Evolutionary conservation across 2,113 vertebrate species (phyloP).

Genomic region (Ceyx melanurus): DNA sequence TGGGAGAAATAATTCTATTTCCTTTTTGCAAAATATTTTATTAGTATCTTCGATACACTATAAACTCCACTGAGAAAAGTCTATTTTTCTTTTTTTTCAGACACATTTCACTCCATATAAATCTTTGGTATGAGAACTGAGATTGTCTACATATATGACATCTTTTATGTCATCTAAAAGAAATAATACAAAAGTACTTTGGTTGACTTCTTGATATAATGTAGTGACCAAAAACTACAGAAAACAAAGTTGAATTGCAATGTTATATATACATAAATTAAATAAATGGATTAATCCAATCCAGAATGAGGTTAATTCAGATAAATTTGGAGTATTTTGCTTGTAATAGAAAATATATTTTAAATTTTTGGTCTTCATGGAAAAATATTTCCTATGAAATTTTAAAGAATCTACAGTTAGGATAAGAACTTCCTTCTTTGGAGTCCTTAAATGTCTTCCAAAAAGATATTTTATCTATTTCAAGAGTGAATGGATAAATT

Average conservation of each 20-base stretch:
- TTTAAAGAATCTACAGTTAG: not conserved
- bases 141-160: not conserved
- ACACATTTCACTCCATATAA: not conserved
- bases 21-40: not conserved
- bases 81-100: not conserved
- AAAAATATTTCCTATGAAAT: not conserved
- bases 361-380: not conserved
- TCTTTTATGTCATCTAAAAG: not conserved
- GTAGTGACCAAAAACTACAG: not conserved
- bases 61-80: not conserved
- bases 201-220: not conserved
- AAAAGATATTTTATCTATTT: not conserved
- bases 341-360: not conserved
- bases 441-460: not conserved
- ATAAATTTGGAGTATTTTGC: not conserved
- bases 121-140: not conserved
- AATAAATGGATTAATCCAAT: not conserved
- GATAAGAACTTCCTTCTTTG: not conserved
- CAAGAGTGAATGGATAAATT: not conserved
- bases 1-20: not conserved
- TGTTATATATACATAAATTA: not conserved
- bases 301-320: not conserved
- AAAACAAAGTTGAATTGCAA: not conserved
- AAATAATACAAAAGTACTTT: not conserved
- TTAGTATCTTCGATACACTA: rapidly evolving